These are phyloP conservation scores for Tribolium freemani DNA, from an alignment of 2,888 invertebrate genomes.

Conservation along the genomic window DNA sequence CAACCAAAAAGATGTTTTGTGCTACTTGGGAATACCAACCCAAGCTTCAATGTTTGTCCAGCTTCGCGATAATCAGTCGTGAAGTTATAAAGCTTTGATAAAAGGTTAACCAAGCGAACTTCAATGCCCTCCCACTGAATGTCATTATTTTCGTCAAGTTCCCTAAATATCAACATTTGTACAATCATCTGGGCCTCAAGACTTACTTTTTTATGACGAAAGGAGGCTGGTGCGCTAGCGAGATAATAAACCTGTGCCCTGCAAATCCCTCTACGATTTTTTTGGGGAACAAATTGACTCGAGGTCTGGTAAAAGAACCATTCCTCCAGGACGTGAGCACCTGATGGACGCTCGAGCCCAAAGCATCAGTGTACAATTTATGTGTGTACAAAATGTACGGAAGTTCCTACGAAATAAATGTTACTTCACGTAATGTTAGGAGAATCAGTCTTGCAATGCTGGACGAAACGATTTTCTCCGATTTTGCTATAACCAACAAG, in stretches of 20 bases:
- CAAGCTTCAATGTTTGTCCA: too few relatives aligned
- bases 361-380: slow-evolving; percentile 79
- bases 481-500: slow-evolving; percentile 78
- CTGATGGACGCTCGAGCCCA: slow-evolving; percentile 78
- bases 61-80: slow-evolving; percentile 79
- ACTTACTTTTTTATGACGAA: slow-evolving; percentile 77
- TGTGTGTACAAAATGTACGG: slow-evolving; percentile 84
- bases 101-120: slow-evolving; percentile 74
- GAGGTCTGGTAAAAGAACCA: slow-evolving; percentile 74
- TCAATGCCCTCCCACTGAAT: slow-evolving; percentile 84
- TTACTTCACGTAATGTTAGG: background rate
- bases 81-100: slow-evolving; percentile 79
- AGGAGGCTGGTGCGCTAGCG: slow-evolving; percentile 81
- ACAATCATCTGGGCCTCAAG: too few relatives aligned
- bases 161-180: slow-evolving; percentile 52
- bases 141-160: slow-evolving; percentile 67
- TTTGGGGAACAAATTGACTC: slow-evolving; percentile 77
- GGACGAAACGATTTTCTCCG: slow-evolving; percentile 68
- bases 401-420: slow-evolving; percentile 71
- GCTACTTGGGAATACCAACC: too few relatives aligned
- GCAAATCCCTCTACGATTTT: slow-evolving; percentile 80
- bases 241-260: slow-evolving; percentile 80
- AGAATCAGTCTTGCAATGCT: slow-evolving; percentile 42
- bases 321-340: slow-evolving; percentile 81
- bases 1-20: too few relatives aligned